Percentiles rank a stretch among this genome's conserved stretches.
Evolutionary conservation across 2,797 vertebrate genomes (phyloP).

Genomic region (Sus cebifrons): DNA sequence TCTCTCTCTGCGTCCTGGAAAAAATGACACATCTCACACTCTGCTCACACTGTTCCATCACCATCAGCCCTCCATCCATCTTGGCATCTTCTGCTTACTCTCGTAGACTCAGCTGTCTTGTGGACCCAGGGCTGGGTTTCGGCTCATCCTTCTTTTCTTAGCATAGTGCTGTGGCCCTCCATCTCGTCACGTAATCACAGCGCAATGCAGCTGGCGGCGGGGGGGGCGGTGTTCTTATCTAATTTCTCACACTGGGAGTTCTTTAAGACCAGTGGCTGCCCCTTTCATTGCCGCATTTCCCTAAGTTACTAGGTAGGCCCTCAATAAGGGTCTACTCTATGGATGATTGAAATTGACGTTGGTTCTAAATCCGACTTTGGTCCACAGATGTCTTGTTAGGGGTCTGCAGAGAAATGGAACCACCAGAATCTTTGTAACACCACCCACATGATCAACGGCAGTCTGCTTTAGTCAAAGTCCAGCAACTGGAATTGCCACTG

Average conservation of each 20-base stretch:
- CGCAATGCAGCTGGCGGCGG: too few relatives aligned
- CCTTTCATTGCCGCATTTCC: background rate
- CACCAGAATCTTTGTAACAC: background rate
- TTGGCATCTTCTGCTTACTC: background rate
- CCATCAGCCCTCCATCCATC: background rate
- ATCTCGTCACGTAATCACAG: fast-evolving
- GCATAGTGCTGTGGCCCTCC: fast-evolving
- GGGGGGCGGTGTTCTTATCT: background rate
- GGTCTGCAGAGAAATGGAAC: background rate
- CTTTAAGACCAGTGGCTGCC: background rate
- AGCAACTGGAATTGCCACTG: too few relatives aligned
- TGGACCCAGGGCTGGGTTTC: background rate
- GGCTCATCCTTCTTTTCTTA: fast-evolving
- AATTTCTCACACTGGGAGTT: background rate
- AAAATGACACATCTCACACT: too few relatives aligned
- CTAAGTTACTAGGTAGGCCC: background rate
- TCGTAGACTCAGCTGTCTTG: background rate
- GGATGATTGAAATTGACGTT: too few relatives aligned
- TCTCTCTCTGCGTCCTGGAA: background rate
- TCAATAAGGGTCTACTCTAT: background rate
- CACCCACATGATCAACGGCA: background rate
- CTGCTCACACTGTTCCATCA: background rate
- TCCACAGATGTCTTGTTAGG: background rate
- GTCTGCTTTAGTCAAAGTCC: background rate
- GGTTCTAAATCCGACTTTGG: background rate